Evolutionary conservation across 1,140 invertebrate species (phyloP), one percentile per base, ranked within the genome.

Genomic region (Apis laboriosa): DNA sequence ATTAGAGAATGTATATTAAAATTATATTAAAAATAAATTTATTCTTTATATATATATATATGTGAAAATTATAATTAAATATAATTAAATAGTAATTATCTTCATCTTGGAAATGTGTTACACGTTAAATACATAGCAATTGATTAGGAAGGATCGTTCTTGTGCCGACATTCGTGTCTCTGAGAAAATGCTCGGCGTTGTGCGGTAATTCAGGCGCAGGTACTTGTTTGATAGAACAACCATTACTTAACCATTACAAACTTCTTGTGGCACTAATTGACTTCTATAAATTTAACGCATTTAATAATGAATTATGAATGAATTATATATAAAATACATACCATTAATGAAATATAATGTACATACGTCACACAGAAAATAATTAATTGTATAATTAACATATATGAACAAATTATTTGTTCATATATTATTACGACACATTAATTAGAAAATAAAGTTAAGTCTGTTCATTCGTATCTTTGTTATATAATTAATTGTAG

Each of bases 111-210:
- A 21, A 68, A 68, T 12, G 1, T 68, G 43, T 49, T 13, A 63
- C 73, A 12, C 21, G 34, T 64, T 9, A 3, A 58, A 8, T 13
- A 15, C 21, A 55, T 17, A 56, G 28, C 13, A 56, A 43, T 43
- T 11, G 17, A 24, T 15, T 56, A 15, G 11, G 2, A 15, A 68
- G 34, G 8, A 49, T 58, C 51, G 17, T 70, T 28, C 66, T 66
- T 78, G 4, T 70, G 15, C n/a, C 43, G 28, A 55, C 55, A 78
- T 70, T 70, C 21, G 28, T 49, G 55, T 70, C 77, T 70, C 64
- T 28, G 34, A 43, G 66, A 70, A 60, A 70, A 21, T 8, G 7
- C 24, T 5, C 43, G 21, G 12, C 12, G 34, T 43, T 17, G 9
- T 70, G n/a, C 53, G 19, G 12, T 60, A 28, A 70, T 51, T 60